A percentile compares a stretch with the other conserved stretches of the same genome.
phyloP scores from a whole-genome alignment of 2,797 vertebrate species.

The Eupleurogrammus muticus region DNA sequence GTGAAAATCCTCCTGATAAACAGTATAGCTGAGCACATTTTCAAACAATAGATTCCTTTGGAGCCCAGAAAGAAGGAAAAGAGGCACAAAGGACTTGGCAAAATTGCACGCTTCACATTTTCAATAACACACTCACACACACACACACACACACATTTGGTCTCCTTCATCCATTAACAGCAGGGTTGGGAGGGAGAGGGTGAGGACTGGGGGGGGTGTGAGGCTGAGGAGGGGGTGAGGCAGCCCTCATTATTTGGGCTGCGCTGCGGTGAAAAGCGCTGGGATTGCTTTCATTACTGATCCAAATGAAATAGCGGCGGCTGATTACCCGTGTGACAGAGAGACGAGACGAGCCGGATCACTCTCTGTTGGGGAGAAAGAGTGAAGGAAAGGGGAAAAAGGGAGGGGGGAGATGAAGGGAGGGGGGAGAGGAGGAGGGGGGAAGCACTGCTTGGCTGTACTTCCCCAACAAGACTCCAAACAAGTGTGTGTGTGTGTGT shows the following conservation, averaged over 20 bases:
- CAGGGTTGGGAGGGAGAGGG: constrained; percentile 62
- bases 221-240: constrained; percentile 59
- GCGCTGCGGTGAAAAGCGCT: constrained; percentile 79
- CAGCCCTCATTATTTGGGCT: constrained; percentile 83
- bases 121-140: constrained; percentile 44
- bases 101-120: constrained; percentile 61
- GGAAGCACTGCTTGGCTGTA: constrained; percentile 47
- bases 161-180: constrained; percentile 77
- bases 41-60: constrained; percentile 36
- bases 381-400: constrained; percentile 15
- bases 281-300: constrained; percentile 87
- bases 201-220: constrained; percentile 58
- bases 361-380: constrained; percentile 59
- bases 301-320: constrained; percentile 84
- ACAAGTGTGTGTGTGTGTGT: constrained; percentile 52
- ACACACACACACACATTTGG: constrained; percentile 57
- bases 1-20: constrained; percentile 19
- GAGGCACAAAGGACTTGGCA: constrained; percentile 72
- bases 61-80: constrained; percentile 38
- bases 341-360: constrained; percentile 74
- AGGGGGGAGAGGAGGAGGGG: background rate
- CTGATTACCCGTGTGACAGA: constrained; percentile 84
- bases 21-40: constrained; percentile 47
- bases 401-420: background rate
- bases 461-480: constrained; percentile 64